phyloP scores from a whole-genome alignment of 2,888 invertebrate species.

The Volucella inflata region DNA sequence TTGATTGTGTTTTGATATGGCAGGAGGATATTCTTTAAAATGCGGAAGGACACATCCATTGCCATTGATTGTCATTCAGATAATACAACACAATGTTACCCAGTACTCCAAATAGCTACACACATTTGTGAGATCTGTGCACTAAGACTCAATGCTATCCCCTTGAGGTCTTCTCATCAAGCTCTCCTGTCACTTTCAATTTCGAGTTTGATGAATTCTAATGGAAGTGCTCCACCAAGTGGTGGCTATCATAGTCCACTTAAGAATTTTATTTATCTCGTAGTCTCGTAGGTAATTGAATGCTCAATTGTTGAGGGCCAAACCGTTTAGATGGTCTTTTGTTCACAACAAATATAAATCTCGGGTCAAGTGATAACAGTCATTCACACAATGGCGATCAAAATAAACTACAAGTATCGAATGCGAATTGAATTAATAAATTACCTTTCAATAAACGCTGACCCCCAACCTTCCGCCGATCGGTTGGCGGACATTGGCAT shows the following conservation, averaged over 20 bases:
- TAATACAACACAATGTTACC: no score
- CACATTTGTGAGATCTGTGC: conserved; percentile 2
- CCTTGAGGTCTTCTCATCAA: not conserved
- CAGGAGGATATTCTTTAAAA: no score
- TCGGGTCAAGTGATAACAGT: conserved; percentile 47
- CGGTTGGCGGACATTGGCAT: conserved; percentile 4
- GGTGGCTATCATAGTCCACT: conserved; percentile 44
- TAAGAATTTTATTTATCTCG: conserved; percentile 12
- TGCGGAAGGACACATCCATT: not conserved
- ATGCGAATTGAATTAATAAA: conserved; percentile 71
- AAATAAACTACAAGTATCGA: conserved; percentile 57
- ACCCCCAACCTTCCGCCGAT: conserved; percentile 13
- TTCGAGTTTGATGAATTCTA: conserved; percentile 39
- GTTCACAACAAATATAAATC: conserved; percentile 14
- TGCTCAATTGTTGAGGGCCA: conserved; percentile 11
- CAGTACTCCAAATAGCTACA: conserved; percentile 28
- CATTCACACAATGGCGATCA: conserved; percentile 61
- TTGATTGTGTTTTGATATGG: not conserved
- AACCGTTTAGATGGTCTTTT: conserved; percentile 21
- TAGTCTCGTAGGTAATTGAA: no score
- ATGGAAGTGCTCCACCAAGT: conserved; percentile 32
- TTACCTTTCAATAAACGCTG: conserved; percentile 42
- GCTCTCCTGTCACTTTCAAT: conserved; percentile 25
- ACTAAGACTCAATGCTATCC: not conserved
- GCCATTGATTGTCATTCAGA: not conserved